phyloP scores from a whole-genome alignment of 2,113 vertebrate genomes.

The Terrapene triunguis region DNA sequence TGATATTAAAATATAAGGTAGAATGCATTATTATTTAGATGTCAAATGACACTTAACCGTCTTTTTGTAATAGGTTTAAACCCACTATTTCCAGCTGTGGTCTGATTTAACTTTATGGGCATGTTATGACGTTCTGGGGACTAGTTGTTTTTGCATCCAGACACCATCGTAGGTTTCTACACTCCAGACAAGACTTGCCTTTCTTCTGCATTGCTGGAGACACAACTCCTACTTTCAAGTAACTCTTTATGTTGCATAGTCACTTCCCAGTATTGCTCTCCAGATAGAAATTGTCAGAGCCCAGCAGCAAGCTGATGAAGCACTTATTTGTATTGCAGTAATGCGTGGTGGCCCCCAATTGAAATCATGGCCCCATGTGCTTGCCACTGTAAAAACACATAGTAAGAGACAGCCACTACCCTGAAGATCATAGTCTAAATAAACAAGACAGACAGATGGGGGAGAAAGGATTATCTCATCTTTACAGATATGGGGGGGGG shows the following conservation, averaged over 20 bases:
- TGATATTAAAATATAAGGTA: conserved; percentile 60
- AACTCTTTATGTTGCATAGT: not conserved
- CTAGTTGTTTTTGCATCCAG: not conserved
- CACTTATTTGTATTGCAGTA: not conserved
- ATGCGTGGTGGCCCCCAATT: not conserved
- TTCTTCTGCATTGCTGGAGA: not conserved
- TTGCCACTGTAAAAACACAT: not conserved
- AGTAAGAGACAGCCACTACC: not conserved
- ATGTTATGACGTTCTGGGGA: not conserved
- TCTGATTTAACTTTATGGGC: conserved; percentile 65
- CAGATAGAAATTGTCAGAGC: conserved; percentile 14
- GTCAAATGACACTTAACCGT: not conserved
- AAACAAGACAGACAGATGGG: not conserved
- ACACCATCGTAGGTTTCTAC: not conserved
- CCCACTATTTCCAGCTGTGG: conserved; percentile 62
- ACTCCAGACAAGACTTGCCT: not conserved
- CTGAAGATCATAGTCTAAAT: not conserved
- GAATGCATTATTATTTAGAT: conserved; percentile 54
- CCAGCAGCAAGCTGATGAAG: not conserved
- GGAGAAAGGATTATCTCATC: not conserved
- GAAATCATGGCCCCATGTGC: not conserved
- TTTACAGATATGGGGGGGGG: not conserved
- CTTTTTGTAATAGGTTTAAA: conserved; percentile 2
- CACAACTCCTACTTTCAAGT: not conserved
- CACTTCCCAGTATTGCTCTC: conserved; percentile 18